These are phyloP conservation scores for Eulithis prunata DNA, from an alignment of 2,888 invertebrate species.

Conservation along the genomic window DNA sequence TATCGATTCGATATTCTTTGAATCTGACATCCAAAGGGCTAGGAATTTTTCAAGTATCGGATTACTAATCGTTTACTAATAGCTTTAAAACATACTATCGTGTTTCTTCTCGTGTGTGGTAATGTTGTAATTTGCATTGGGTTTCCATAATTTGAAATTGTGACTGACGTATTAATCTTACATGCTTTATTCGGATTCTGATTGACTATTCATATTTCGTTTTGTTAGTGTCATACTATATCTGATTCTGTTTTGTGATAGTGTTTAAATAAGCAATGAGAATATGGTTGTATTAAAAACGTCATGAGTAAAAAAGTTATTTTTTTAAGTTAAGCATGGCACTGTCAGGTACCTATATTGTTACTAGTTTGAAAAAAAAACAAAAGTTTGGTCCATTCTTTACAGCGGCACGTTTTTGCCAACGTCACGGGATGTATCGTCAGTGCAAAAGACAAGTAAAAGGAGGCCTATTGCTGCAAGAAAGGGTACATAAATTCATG, in stretches of 20 bases:
- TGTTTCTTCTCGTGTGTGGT: slow-evolving; percentile 75
- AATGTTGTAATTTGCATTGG: slow-evolving; percentile 74
- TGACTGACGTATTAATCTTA: slow-evolving; percentile 74
- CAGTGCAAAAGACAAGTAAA: too few species aligned
- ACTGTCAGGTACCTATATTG: too few species aligned
- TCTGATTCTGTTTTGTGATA: background rate
- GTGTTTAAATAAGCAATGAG: background rate
- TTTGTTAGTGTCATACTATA: background rate
- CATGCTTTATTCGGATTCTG: slow-evolving; percentile 41
- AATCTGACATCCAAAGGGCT: slow-evolving; percentile 51
- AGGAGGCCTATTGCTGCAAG: too few species aligned
- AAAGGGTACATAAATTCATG: too few species aligned
- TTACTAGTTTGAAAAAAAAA: too few species aligned
- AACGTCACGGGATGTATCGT: too few species aligned
- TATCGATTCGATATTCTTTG: slow-evolving; percentile 26
- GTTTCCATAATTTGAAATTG: slow-evolving; percentile 65
- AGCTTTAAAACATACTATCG: slow-evolving; percentile 59
- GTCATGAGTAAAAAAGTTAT: too few species aligned
- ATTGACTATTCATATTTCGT: slow-evolving; percentile 4
- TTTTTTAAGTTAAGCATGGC: too few species aligned
- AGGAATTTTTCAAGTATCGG: slow-evolving; percentile 62
- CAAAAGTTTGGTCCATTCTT: too few species aligned
- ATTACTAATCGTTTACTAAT: slow-evolving; percentile 75
- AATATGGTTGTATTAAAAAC: too few species aligned
- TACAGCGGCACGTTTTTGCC: too few species aligned